A percentile compares a stretch with the other conserved stretches of the same genome.
phyloP scores from a whole-genome alignment of 2,797 vertebrate genomes.

The Gallirallus australis region DNA sequence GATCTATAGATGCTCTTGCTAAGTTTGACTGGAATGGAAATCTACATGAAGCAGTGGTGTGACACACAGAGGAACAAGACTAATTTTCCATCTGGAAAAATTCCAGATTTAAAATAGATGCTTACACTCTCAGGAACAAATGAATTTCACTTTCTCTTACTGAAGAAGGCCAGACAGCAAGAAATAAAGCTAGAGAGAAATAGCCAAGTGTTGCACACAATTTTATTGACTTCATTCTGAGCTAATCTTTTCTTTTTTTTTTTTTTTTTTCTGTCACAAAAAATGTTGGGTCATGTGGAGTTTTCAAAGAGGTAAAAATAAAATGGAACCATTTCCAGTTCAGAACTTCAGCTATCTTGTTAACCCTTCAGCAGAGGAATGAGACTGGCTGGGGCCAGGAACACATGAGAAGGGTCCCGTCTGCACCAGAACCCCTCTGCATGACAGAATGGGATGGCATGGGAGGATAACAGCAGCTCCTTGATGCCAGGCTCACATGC shows the following conservation, averaged over 20 bases:
- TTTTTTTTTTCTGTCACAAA: background rate
- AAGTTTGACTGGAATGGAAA: background rate
- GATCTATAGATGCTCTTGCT: background rate
- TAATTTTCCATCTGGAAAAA: background rate
- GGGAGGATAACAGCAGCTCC: background rate
- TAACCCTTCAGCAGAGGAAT: background rate
- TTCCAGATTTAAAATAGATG: background rate
- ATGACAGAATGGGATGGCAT: background rate
- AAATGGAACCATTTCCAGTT: background rate
- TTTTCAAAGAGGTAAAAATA: background rate
- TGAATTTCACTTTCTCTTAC: background rate
- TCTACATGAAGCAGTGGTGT: background rate
- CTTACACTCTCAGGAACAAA: background rate
- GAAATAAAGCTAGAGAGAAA: background rate
- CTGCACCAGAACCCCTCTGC: background rate
- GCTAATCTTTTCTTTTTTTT: background rate
- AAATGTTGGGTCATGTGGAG: background rate
- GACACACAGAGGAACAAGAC: background rate
- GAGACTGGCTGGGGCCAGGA: background rate
- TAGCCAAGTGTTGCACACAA: background rate
- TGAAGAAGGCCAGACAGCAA: background rate
- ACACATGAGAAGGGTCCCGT: rapidly evolving
- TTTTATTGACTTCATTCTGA: background rate
- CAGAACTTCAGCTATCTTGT: background rate
- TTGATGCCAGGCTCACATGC: background rate